Evolutionary conservation across 2,113 vertebrate genomes (phyloP).

Genomic region (Xerus inauris): DNA sequence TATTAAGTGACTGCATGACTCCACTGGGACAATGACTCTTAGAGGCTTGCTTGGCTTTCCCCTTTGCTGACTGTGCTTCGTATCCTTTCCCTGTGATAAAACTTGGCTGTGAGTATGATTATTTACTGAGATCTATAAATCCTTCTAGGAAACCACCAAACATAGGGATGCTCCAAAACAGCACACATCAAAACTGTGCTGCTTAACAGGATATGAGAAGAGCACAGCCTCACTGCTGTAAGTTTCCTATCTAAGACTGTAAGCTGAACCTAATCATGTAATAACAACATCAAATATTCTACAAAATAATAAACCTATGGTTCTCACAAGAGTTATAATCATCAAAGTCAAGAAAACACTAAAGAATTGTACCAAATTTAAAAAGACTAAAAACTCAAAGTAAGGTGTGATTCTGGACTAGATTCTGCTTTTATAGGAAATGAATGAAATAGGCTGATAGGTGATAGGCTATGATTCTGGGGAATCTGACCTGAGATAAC

Average conservation of each 20-base stretch:
- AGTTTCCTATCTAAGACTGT: not conserved
- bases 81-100: not conserved
- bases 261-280: not conserved
- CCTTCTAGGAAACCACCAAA: not conserved
- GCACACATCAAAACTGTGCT: not conserved
- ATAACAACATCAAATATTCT: not conserved
- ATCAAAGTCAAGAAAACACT: not conserved
- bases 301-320: not conserved
- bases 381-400: not conserved
- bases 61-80: not conserved
- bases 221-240: not conserved
- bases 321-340: not conserved
- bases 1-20: not conserved
- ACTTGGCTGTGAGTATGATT: not conserved
- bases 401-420: not conserved
- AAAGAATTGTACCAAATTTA: not conserved
- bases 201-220: not conserved
- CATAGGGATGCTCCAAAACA: not conserved
- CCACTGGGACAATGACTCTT: not conserved
- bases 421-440: not conserved
- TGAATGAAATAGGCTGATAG: not conserved
- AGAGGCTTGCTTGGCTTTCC: not conserved
- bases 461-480: not conserved
- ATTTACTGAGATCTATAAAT: not conserved
- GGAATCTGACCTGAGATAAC: not conserved